Evolutionary conservation across 1,140 invertebrate species (phyloP).

Genomic region (Antheraea mylitta): DNA sequence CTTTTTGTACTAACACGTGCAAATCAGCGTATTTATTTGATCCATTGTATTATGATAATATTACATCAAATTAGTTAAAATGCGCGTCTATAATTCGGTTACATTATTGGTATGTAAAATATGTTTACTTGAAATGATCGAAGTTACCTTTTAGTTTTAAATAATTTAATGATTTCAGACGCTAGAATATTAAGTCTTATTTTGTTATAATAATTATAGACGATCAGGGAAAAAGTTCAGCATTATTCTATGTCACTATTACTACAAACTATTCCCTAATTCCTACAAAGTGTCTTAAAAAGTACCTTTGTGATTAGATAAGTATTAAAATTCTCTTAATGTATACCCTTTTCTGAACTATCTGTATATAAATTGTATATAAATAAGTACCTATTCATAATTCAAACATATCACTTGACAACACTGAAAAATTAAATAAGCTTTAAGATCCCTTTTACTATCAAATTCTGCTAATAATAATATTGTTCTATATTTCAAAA

Average conservation of each 20-base stretch:
- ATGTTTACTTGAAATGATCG: constrained; percentile 44
- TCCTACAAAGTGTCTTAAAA: constrained; percentile 69
- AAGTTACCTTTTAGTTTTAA: constrained; percentile 77
- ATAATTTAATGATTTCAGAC: constrained; percentile 69
- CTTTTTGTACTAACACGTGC: constrained; percentile 44
- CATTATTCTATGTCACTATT: constrained; percentile 43
- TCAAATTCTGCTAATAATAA: not conserved
- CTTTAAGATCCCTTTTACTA: not conserved
- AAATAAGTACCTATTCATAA: constrained; percentile 8
- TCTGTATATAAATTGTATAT: constrained; percentile 24
- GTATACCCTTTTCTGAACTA: constrained; percentile 27
- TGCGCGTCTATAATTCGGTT: not conserved
- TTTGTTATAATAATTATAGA: constrained; percentile 65
- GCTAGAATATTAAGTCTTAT: constrained; percentile 63
- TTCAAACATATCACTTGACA: constrained; percentile 51
- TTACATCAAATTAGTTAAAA: not conserved
- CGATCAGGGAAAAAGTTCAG: constrained; percentile 73
- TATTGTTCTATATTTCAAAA: not conserved
- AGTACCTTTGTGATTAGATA: constrained; percentile 73
- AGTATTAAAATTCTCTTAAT: constrained; percentile 39
- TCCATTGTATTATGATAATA: not conserved
- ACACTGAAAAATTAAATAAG: not conserved
- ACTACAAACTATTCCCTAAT: constrained; percentile 34
- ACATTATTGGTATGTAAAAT: constrained; percentile 2
- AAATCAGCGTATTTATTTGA: constrained; percentile 4